These are phyloP conservation scores for Sarcophaga variegata DNA, from an alignment of 2,888 invertebrate species.

Conservation along the genomic window DNA sequence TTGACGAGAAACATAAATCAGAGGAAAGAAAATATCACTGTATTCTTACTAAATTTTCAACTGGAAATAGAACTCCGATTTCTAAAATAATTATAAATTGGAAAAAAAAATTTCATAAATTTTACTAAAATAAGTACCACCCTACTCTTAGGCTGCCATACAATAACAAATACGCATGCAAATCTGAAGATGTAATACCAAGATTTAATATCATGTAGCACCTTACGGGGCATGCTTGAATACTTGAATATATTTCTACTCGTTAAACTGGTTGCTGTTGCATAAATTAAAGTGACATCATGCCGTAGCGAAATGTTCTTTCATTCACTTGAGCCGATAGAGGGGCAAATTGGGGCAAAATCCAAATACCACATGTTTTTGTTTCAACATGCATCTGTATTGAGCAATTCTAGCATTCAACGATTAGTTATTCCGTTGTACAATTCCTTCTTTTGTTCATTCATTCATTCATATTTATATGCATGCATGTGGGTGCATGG, in stretches of 20 bases:
- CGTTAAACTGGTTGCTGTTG: slow-evolving; percentile 20
- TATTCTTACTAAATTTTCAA: too few species aligned
- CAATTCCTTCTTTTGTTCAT: too few species aligned
- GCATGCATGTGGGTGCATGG: too few species aligned
- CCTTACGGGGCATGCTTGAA: slow-evolving; percentile 7
- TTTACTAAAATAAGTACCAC: too few species aligned
- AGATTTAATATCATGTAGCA: not conserved
- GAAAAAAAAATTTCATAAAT: too few species aligned
- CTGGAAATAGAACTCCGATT: too few species aligned
- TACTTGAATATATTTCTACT: slow-evolving; percentile 28
- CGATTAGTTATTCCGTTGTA: not conserved
- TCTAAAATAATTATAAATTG: too few species aligned
- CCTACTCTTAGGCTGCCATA: too few species aligned
- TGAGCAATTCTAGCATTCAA: not conserved
- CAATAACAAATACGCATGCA: not conserved
- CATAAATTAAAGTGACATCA: slow-evolving; percentile 49
- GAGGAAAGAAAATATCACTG: too few species aligned
- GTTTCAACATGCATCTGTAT: not conserved
- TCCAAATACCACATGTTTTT: not conserved
- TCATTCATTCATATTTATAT: not conserved
- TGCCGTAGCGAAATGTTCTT: slow-evolving; percentile 17
- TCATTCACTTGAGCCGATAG: not conserved
- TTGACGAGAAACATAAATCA: too few species aligned
- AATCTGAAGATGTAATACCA: not conserved
- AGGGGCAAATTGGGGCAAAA: not conserved